A percentile compares a stretch with the other conserved stretches of the same genome.
Evolutionary conservation across 2,797 vertebrate genomes (phyloP).

Genomic region (Mormyrops boulengeri): DNA sequence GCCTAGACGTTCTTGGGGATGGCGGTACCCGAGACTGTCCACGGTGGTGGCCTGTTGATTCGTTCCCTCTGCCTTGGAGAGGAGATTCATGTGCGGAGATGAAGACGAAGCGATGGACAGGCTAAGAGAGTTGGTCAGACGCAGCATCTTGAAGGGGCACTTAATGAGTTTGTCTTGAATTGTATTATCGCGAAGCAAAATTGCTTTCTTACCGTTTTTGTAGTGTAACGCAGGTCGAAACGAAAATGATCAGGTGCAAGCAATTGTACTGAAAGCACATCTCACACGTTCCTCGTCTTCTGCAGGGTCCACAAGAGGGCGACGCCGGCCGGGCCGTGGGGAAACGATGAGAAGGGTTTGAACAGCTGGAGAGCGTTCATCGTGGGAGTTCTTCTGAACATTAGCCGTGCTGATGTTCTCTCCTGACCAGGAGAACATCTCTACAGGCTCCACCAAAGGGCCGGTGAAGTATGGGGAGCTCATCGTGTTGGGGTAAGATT

Average conservation of each 20-base stretch:
- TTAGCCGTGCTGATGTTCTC: constrained; percentile 71
- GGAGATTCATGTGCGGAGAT: neutral
- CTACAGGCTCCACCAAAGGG: constrained; percentile 67
- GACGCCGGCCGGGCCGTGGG: neutral
- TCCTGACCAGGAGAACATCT: constrained; percentile 85
- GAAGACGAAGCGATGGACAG: neutral
- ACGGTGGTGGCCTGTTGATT: neutral
- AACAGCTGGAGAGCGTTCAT: constrained; percentile 5
- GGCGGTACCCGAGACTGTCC: neutral
- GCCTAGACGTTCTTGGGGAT: neutral
- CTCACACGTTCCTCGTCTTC: neutral
- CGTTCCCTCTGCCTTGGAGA: neutral
- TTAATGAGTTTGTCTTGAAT: neutral
- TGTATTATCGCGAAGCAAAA: neutral
- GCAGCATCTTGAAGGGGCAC: neutral
- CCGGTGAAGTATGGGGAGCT: constrained; percentile 89
- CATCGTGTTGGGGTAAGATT: constrained; percentile 81
- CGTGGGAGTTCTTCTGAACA: constrained; percentile 9
- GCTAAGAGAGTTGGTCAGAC: neutral
- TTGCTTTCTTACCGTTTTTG: neutral
- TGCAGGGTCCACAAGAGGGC: neutral
- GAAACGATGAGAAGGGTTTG: neutral
- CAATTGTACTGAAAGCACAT: no score
- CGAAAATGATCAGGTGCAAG: neutral
- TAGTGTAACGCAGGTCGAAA: neutral